Base-by-base conservation (phyloP, 2,113 vertebrate genomes). In the Aviceda subcristata region DNA sequence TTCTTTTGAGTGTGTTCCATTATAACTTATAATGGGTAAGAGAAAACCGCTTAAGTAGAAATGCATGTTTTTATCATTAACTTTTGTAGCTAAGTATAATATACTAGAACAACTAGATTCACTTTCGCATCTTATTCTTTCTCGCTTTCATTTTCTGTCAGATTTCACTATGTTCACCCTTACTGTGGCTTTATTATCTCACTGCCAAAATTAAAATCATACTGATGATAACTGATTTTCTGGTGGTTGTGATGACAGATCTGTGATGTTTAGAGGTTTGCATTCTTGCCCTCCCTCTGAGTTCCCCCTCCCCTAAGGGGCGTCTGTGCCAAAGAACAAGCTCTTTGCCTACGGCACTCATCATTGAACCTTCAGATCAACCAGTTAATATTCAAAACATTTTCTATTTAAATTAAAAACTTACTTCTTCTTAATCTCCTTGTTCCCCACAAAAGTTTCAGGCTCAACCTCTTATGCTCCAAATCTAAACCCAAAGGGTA, bases 361-460 rank as follows among this genome's bases (percentile, higher is more conserved):
- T 89, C 14, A 4, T 2, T 75, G 93, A 97, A 90, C 88, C 88
- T 92, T 92, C 88, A 95, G 96, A 96, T 97, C 94, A 94, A 85
- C 77, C 86, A 80, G 92, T 90, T 97, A 97, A 91, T 91, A 81
- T 88, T 97, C 88, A 96, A 97, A 97, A 93, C 95, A 91, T 95
- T 97, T 95, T 97, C 90, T 87, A 12, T 95, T 97, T 97, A 96
- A 98, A 98, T 97, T 94, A 94, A 95, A 97, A 97, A 86, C 92
- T 82, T 92, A 95, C 76, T 85, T 82, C n/a, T 80, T 56, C 83
- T 73, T 95, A 86, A 88, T 80, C 87, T 88, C 50, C 75, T 53
- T 1, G 2, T 68, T 96, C 73, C 83, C 90, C 86, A 48, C 93
- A 96, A 95, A 94, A 94, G 91, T 96, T 86, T 95, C 86, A 71